A percentile compares a stretch with the other conserved stretches of the same genome.
These are phyloP conservation scores for Acanthaster planci DNA, from an alignment of 35 echinoderm and acorn worm species.

Conservation along the genomic window DNA sequence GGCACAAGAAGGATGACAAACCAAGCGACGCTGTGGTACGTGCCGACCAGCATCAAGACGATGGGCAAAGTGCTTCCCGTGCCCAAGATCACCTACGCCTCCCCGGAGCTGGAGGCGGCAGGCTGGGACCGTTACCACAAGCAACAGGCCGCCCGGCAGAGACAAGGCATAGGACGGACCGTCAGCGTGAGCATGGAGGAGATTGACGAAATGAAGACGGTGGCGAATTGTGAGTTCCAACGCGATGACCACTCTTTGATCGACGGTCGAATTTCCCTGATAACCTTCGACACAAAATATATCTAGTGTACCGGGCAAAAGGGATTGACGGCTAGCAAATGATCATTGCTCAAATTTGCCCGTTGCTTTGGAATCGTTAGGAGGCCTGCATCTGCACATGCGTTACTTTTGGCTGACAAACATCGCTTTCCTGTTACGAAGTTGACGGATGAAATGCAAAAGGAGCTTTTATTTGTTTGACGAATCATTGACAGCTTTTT, in stretches of 20 bases:
- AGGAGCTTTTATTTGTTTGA: too few relatives aligned
- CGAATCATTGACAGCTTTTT: too few relatives aligned
- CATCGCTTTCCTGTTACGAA: too few relatives aligned
- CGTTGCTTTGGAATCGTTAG: too few relatives aligned
- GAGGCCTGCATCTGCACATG: too few relatives aligned
- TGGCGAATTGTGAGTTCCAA: constrained; percentile 36
- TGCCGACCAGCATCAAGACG: constrained; percentile 28
- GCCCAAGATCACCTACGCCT: constrained; percentile 34
- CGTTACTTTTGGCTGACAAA: too few relatives aligned
- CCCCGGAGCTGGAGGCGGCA: constrained; percentile 37
- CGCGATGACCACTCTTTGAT: background rate
- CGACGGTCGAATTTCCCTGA: too few relatives aligned
- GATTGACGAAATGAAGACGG: background rate
- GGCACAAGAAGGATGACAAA: constrained; percentile 62
- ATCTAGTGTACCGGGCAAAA: too few relatives aligned
- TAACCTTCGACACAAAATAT: too few relatives aligned
- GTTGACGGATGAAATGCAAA: too few relatives aligned
- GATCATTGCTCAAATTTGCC: too few relatives aligned
- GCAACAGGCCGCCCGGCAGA: constrained; percentile 45
- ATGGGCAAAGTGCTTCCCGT: background rate
- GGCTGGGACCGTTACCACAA: constrained; percentile 40
- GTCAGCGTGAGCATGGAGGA: constrained; percentile 20
- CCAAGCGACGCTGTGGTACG: constrained; percentile 56
- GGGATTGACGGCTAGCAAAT: too few relatives aligned
- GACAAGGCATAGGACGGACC: constrained; percentile 27